These are phyloP conservation scores for Myotis pilosus DNA, from an alignment of 2,797 vertebrate genomes.

Conservation along the genomic window DNA sequence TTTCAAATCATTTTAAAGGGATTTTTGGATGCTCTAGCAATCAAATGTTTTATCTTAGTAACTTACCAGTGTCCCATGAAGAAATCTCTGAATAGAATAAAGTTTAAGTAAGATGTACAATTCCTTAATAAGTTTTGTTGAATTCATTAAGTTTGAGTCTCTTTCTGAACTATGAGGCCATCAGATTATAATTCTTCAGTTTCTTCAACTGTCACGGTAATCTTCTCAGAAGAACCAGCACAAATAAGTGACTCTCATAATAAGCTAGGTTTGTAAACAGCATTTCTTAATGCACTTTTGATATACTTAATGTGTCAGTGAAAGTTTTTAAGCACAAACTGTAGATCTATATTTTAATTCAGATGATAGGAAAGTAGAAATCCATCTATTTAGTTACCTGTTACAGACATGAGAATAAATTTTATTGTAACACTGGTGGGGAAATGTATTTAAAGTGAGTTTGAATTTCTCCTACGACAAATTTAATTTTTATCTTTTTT, in stretches of 20 bases:
- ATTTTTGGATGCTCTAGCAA: neutral
- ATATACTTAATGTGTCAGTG: neutral
- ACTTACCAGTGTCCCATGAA: neutral
- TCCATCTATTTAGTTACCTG: neutral
- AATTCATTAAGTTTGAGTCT: neutral
- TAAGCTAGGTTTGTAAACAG: neutral
- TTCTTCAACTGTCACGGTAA: neutral
- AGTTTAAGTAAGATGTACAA: neutral
- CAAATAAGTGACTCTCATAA: neutral
- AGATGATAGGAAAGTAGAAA: neutral
- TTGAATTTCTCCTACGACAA: constrained; percentile 30
- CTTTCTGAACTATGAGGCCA: neutral
- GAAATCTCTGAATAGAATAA: neutral
- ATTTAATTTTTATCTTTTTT: neutral
- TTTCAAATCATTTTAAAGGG: neutral
- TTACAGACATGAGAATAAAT: constrained; percentile 28
- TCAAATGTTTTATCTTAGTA: neutral
- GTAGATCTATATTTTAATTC: neutral
- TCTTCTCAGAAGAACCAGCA: neutral
- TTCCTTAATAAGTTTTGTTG: neutral
- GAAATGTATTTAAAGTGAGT: constrained; percentile 34
- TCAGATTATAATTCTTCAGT: neutral
- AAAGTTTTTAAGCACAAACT: constrained; percentile 14
- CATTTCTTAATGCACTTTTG: constrained; percentile 14
- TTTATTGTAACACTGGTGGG: neutral